Percentiles rank a stretch among this genome's conserved stretches.
Conservation (phyloP, 1,140 invertebrate species). For the Drosophila ogumai region DNA sequence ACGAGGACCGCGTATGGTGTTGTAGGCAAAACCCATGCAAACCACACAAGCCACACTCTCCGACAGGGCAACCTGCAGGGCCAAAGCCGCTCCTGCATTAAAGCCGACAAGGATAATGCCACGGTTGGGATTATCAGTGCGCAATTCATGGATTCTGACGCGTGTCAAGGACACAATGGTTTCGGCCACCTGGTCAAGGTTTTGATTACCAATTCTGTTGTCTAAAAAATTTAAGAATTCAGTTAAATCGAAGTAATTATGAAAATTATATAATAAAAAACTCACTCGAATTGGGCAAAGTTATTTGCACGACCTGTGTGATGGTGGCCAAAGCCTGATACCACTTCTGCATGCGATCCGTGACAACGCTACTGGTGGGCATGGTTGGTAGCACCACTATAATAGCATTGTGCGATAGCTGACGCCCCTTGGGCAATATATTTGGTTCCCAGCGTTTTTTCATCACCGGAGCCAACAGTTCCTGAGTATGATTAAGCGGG, state of each 20-base stretch:
- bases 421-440: slow-evolving; percentile 85
- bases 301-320: slow-evolving; percentile 89
- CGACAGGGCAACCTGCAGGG: slow-evolving; percentile 88
- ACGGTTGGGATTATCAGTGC: slow-evolving; percentile 88
- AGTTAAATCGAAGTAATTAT: no score
- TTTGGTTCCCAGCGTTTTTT: slow-evolving; percentile 92
- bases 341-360: slow-evolving; percentile 90
- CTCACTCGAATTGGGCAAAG: slow-evolving; percentile 85
- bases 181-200: slow-evolving; percentile 85
- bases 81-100: slow-evolving; percentile 90
- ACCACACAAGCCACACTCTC: slow-evolving; percentile 91
- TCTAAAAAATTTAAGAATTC: slow-evolving; percentile 24
- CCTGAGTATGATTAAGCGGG: slow-evolving; percentile 86
- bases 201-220: slow-evolving; percentile 66
- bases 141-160: slow-evolving; percentile 90
- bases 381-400: slow-evolving; percentile 89
- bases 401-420: slow-evolving; percentile 90
- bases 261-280: not conserved
- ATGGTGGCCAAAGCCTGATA: slow-evolving; percentile 88
- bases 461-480: slow-evolving; percentile 87
- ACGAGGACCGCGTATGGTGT: slow-evolving; percentile 90
- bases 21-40: slow-evolving; percentile 92
- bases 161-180: slow-evolving; percentile 89
- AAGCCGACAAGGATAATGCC: slow-evolving; percentile 92
- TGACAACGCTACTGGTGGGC: slow-evolving; percentile 85